These are phyloP conservation scores for Drosophila cyrtoloma DNA, from an alignment of 2,888 invertebrate species.

Conservation along the genomic window DNA sequence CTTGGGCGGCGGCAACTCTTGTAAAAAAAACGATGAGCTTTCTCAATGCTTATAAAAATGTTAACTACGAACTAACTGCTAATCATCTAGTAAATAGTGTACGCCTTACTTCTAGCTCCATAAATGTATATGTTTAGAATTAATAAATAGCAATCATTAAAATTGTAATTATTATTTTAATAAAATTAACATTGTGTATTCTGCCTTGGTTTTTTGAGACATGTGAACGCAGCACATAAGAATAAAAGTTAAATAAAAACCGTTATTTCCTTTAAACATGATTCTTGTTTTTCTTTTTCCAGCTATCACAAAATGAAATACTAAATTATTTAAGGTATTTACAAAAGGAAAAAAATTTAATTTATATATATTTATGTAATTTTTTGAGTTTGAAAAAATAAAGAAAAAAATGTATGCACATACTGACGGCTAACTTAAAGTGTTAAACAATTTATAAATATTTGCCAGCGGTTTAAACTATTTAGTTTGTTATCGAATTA, in stretches of 20 bases:
- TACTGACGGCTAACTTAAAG: slow-evolving; percentile 8
- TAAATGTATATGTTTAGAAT: slow-evolving; percentile 40
- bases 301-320: slow-evolving; percentile 63
- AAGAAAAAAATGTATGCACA: slow-evolving; percentile 2
- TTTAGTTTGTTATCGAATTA: slow-evolving; percentile 17
- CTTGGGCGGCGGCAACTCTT: slow-evolving; percentile 71
- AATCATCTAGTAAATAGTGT: slow-evolving; percentile 46
- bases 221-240: slow-evolving; percentile 21
- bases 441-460: slow-evolving; percentile 5
- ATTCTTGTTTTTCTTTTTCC: slow-evolving; percentile 25
- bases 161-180: slow-evolving; percentile 30
- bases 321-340: slow-evolving; percentile 55
- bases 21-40: slow-evolving; percentile 49
- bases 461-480: slow-evolving; percentile 20
- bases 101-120: slow-evolving; percentile 35
- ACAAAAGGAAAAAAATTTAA: slow-evolving; percentile 20
- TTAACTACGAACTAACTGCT: slow-evolving; percentile 35
- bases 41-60: slow-evolving; percentile 49
- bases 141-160: slow-evolving; percentile 51
- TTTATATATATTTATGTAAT: not conserved
- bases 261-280: slow-evolving; percentile 12
- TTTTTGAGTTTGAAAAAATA: not conserved
- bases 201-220: slow-evolving; percentile 40
- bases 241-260: slow-evolving; percentile 17
- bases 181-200: slow-evolving; percentile 45